Evolutionary conservation across 2,888 invertebrate species (phyloP).

Genomic region (Eupithecia centaureata): DNA sequence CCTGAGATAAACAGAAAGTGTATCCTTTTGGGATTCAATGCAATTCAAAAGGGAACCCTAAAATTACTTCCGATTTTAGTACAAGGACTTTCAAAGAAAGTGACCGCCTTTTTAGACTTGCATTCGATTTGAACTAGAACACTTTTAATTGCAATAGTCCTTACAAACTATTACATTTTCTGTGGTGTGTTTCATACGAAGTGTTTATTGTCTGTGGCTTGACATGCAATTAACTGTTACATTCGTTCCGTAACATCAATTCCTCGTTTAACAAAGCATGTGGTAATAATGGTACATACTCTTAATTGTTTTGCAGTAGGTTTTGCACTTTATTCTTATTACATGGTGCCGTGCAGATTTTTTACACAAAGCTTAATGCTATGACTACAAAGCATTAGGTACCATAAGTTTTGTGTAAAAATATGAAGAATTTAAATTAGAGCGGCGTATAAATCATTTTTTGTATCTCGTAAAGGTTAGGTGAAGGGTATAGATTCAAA

Average conservation of each 20-base stretch:
- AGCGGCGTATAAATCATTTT: background rate
- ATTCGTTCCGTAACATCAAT: conserved; percentile 77
- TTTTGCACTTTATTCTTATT: background rate
- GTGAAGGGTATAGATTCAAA: background rate
- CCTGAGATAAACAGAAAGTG: background rate
- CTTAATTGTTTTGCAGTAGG: conserved; percentile 32
- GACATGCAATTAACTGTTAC: conserved; percentile 69
- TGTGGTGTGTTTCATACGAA: conserved; percentile 10
- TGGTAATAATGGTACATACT: conserved; percentile 51
- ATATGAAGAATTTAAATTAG: background rate
- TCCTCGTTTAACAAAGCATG: conserved; percentile 55
- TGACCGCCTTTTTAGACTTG: conserved; percentile 12
- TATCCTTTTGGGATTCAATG: background rate
- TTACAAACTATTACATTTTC: conserved; percentile 3
- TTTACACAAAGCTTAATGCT: too few species aligned
- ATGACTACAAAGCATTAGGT: too few species aligned
- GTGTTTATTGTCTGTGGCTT: conserved; percentile 37
- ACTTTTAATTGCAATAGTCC: conserved; percentile 10
- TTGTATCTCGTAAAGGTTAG: background rate
- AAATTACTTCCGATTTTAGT: conserved; percentile 11
- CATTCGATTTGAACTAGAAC: conserved; percentile 24
- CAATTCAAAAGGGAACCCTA: background rate
- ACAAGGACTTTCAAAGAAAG: conserved; percentile 11
- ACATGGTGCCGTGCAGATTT: background rate
- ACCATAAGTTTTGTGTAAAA: background rate